phyloP scores from a whole-genome alignment of 2,113 vertebrate species.

The Rhagologus leucostigma region DNA sequence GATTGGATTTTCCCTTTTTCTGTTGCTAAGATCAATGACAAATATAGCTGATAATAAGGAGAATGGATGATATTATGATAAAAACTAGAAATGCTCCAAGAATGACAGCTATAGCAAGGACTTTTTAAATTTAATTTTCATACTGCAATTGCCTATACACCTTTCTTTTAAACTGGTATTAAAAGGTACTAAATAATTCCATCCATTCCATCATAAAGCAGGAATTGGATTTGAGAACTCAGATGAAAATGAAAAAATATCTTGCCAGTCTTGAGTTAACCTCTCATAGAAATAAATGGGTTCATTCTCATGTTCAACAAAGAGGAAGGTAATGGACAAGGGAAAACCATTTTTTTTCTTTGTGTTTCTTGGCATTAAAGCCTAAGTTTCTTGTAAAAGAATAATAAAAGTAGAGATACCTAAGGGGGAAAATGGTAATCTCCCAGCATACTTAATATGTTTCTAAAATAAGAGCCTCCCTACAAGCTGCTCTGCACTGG shows the following conservation, averaged over 20 bases:
- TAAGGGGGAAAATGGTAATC: neutral
- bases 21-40: neutral
- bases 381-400: neutral
- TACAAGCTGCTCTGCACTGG: neutral
- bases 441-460: neutral
- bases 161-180: neutral
- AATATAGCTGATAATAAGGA: neutral
- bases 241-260: slow-evolving; percentile 24
- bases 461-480: neutral
- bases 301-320: neutral
- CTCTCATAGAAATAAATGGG: slow-evolving; percentile 12
- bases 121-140: neutral
- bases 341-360: neutral
- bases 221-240: slow-evolving; percentile 8
- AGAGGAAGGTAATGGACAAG: neutral
- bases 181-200: slow-evolving; percentile 7
- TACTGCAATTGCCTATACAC: neutral
- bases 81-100: slow-evolving; percentile 1
- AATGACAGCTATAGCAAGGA: neutral
- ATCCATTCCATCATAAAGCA: slow-evolving; percentile 13
- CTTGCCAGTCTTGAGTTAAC: neutral
- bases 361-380: slow-evolving; percentile 23
- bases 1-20: neutral
- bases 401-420: neutral
- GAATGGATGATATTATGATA: neutral